Evolutionary conservation across 2,888 invertebrate genomes (phyloP), one percentile per base, ranked within the genome.

Genomic region (Punctoribates punctum): DNA sequence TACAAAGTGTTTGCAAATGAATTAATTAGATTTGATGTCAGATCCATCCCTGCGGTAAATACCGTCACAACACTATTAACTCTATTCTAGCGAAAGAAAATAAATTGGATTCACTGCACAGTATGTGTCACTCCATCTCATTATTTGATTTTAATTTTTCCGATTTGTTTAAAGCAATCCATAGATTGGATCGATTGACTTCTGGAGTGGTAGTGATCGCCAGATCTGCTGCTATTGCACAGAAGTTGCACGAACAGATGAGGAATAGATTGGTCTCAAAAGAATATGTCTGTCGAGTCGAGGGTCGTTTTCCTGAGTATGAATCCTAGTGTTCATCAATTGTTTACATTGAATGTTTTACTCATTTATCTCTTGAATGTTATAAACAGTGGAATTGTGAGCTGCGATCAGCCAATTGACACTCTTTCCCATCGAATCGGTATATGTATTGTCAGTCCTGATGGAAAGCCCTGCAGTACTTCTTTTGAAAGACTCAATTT

Each of bases 21-120:
- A 25, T 9, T 73, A 13, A 25, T 72, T 65, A 46, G 23, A 2
- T 20, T 20, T 11, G n/a, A 46, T 51, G 4, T 20, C 86, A 95
- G 94, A 94, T 95, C 78, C 98, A 99, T 85, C 97, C 98, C 2
- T 98, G 98, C 85, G 99, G 99, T 78, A 89, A 97, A 82, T 99
- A 98, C 86, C 89, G 96, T 75, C 94, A 96, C 87, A 99, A 99
- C 86, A 95, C 96, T 9, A 92, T 99, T 79, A 92, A 94, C 76
- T 96, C 94, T 84, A 96, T 98, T 82, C 88, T 99, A 82, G 94
- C 95, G 81, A 96, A 96, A 86, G 96, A 98, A 85, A 92, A 95
- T 85, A 94, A 94, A 85, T 87, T 94, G 85, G 92, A 93, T 85
- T 94, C 96, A 83, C 87, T 97, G 80, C 88, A 96, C 83, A 95